Evolutionary conservation across 2,797 vertebrate genomes (phyloP).

Genomic region (Xiphorhynchus erythropygius): DNA sequence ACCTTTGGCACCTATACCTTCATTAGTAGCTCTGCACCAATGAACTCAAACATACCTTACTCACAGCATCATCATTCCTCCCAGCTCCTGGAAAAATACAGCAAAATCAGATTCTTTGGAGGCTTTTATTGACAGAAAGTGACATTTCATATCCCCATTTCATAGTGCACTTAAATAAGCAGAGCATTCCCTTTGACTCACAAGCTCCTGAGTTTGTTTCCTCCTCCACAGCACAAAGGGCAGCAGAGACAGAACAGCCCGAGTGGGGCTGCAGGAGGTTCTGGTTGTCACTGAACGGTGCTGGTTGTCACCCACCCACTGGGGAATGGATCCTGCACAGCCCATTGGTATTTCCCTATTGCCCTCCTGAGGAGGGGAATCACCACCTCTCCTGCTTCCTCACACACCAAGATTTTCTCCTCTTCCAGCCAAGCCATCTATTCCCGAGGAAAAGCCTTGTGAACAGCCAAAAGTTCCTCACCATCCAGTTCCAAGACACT

Average conservation of each 20-base stretch:
- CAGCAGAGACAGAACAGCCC: neutral
- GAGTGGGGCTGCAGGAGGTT: neutral
- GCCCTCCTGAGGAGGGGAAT: neutral
- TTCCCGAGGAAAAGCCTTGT: neutral
- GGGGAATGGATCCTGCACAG: neutral
- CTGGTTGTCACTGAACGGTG: fast-evolving
- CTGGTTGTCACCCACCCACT: neutral
- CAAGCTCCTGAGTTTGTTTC: neutral
- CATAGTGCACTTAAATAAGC: neutral
- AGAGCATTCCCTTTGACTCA: fast-evolving
- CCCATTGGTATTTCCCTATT: neutral
- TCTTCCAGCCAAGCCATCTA: neutral
- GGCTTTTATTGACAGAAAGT: neutral
- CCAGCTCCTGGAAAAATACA: constrained; percentile 52
- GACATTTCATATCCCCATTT: neutral
- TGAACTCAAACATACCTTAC: constrained; percentile 43
- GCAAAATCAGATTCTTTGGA: constrained; percentile 37
- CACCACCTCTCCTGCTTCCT: neutral
- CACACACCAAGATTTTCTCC: neutral
- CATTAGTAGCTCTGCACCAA: neutral
- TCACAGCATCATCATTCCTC: constrained; percentile 21
- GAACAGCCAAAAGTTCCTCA: neutral
- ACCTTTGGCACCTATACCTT: neutral
- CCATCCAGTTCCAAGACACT: neutral
- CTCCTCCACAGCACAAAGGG: neutral